phyloP scores from a whole-genome alignment of 2,113 vertebrate genomes.

The Rana temporaria region DNA sequence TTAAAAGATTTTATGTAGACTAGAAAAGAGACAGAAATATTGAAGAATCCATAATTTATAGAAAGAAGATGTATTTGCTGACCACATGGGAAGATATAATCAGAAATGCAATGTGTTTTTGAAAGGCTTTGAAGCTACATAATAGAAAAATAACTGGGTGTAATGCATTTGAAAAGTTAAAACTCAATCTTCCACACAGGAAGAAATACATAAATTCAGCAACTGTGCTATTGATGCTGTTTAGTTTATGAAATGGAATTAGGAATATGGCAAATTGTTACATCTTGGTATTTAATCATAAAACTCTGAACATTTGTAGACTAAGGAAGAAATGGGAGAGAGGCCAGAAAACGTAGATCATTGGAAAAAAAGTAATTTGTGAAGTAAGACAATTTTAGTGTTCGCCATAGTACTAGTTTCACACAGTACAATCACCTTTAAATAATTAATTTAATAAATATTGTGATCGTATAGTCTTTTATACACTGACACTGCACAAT shows the following conservation, averaged over 20 bases:
- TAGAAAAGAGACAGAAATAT: constrained; percentile 39
- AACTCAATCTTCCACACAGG: constrained; percentile 54
- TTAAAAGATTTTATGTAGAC: constrained; percentile 38
- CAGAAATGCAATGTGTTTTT: constrained; percentile 52
- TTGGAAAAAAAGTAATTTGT: too few species aligned
- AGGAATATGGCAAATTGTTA: not conserved
- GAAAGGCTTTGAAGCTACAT: constrained; percentile 41
- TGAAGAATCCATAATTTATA: constrained; percentile 47
- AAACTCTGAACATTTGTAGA: too few species aligned
- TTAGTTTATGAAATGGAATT: not conserved
- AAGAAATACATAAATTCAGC: constrained; percentile 58
- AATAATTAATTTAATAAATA: too few species aligned
- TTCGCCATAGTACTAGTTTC: too few species aligned
- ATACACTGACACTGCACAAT: too few species aligned
- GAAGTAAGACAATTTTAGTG: too few species aligned
- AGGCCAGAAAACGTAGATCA: too few species aligned
- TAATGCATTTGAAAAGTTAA: constrained; percentile 57
- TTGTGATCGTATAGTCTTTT: too few species aligned
- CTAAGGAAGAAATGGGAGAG: too few species aligned
- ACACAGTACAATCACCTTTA: too few species aligned
- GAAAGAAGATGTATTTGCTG: constrained; percentile 43
- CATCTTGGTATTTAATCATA: too few species aligned
- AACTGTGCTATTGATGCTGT: not conserved
- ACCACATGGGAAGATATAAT: constrained; percentile 42
- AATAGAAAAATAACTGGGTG: constrained; percentile 59